Percentiles rank a stretch among this genome's conserved stretches.
Evolutionary conservation across 2,113 vertebrate genomes (phyloP).

Genomic region (Ciconia boyciana): DNA sequence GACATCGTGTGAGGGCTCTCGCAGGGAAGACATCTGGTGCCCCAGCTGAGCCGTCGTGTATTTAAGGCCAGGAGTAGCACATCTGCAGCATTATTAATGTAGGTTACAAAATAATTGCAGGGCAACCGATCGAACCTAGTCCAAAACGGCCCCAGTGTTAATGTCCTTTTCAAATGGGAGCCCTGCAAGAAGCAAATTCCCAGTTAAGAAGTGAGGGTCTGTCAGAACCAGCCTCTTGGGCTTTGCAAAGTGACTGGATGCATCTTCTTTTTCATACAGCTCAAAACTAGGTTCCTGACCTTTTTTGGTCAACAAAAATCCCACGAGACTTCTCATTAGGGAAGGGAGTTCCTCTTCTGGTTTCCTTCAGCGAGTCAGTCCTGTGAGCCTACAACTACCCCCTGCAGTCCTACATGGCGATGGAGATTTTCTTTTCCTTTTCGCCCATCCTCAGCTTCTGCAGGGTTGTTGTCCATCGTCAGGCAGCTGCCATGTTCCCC

Average conservation of each 20-base stretch:
- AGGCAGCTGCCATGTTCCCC: not conserved
- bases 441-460: not conserved
- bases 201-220: not conserved
- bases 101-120: slow-evolving; percentile 3
- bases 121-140: not conserved
- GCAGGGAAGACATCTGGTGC: slow-evolving; percentile 30
- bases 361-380: not conserved
- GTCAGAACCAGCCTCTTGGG: not conserved
- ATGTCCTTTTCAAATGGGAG: not conserved
- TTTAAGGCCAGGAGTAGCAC: not conserved
- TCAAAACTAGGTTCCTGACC: not conserved
- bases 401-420: accelerated
- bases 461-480: not conserved
- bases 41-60: not conserved
- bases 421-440: not conserved
- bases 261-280: not conserved
- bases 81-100: not conserved
- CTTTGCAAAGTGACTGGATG: not conserved
- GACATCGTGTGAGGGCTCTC: not conserved
- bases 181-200: not conserved
- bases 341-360: not conserved
- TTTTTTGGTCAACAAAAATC: not conserved
- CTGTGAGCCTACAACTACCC: not conserved
- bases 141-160: not conserved
- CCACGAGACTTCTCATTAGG: not conserved